phyloP scores from a whole-genome alignment of 2,113 vertebrate species.

The Gymnobelideus leadbeateri region DNA sequence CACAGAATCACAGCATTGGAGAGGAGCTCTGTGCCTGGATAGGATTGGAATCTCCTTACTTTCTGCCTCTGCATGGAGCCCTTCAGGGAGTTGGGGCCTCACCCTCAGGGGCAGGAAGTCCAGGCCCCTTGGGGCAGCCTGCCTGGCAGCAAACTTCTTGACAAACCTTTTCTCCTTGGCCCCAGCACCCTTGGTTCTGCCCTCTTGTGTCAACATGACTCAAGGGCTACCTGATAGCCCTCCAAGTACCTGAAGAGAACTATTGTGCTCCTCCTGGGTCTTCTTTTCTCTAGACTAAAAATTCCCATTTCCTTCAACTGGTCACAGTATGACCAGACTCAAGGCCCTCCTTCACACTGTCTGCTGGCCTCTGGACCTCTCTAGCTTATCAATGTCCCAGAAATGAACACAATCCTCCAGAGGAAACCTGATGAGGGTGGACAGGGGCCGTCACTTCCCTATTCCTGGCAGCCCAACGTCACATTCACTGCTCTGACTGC shows the following conservation, averaged over 20 bases:
- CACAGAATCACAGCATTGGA: background rate
- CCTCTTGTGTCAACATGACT: no score
- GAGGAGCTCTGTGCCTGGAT: background rate
- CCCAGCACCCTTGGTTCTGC: background rate
- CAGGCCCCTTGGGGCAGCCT: background rate
- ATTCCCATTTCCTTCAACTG: background rate
- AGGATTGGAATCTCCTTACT: no score
- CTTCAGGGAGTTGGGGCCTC: background rate
- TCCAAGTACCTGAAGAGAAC: background rate
- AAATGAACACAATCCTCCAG: background rate
- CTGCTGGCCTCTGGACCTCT: background rate
- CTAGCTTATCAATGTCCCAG: background rate
- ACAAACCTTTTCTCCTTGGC: background rate
- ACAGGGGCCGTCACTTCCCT: background rate
- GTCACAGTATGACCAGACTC: background rate
- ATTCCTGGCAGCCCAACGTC: background rate
- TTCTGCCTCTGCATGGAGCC: background rate
- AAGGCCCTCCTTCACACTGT: background rate
- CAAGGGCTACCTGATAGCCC: background rate
- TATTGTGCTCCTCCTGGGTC: rapidly evolving
- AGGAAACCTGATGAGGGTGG: background rate
- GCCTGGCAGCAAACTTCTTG: background rate
- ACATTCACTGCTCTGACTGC: no score
- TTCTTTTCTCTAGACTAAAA: background rate
- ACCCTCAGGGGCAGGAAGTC: background rate